These are phyloP conservation scores for Calephelis virginiensis DNA, from an alignment of 1,140 invertebrate species.

Conservation along the genomic window DNA sequence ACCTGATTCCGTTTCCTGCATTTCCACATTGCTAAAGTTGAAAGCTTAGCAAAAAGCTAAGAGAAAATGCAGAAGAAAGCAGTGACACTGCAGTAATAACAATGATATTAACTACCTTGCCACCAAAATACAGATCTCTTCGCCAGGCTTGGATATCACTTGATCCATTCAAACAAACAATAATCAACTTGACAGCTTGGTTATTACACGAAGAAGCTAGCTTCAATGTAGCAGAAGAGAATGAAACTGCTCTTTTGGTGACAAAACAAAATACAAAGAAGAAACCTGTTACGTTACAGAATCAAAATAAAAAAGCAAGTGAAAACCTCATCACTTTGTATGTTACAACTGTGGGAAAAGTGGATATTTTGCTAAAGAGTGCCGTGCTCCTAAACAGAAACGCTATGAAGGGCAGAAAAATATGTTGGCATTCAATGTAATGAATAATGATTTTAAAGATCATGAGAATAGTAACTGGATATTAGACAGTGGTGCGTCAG, in stretches of 20 bases:
- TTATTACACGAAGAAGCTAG: conserved; percentile 58
- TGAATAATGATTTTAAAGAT: conserved; percentile 18
- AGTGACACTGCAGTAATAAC: conserved; percentile 54
- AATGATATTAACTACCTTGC: conserved; percentile 47
- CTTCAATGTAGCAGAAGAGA: conserved; percentile 37
- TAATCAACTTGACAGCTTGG: conserved; percentile 48
- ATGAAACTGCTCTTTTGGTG: conserved; percentile 30
- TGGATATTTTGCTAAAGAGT: conserved; percentile 31
- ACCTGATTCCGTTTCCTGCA: conserved; percentile 46
- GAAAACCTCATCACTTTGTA: conserved; percentile 25
- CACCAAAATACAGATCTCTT: conserved; percentile 45
- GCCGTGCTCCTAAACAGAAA: conserved; percentile 8
- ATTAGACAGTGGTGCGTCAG: conserved; percentile 50
- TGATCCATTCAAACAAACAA: conserved; percentile 48
- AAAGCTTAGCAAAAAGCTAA: conserved; percentile 48
- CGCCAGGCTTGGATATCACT: conserved; percentile 58
- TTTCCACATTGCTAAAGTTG: conserved; percentile 57
- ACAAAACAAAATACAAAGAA: conserved; percentile 20
- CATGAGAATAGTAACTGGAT: conserved; percentile 37
- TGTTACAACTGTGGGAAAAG: conserved; percentile 33
- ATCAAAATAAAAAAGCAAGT: not conserved
- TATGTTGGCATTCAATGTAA: conserved; percentile 23
- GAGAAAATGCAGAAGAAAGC: conserved; percentile 45
- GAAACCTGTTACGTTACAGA: not conserved
- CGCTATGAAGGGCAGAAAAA: not conserved